Percentiles rank a stretch among this genome's conserved stretches.
Conservation (phyloP, 2,113 vertebrate genomes). For the Heterocephalus glaber region DNA sequence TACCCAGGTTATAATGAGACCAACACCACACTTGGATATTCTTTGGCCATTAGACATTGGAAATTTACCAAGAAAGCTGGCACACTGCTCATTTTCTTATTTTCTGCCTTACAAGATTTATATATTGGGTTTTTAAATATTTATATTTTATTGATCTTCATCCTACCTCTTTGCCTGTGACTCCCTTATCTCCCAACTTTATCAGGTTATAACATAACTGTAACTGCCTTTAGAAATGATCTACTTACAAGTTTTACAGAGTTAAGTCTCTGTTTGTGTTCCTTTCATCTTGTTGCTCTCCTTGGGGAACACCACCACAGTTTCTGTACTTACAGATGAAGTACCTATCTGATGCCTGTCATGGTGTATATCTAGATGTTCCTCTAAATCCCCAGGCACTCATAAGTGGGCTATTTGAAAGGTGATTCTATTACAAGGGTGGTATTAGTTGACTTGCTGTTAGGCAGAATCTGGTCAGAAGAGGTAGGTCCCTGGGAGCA, state of each 20-base stretch:
- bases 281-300: not conserved
- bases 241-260: slow-evolving; percentile 33
- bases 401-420: not conserved
- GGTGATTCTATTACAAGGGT: not conserved
- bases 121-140: not conserved
- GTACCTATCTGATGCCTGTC: not conserved
- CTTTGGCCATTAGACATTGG: not conserved
- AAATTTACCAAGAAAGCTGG: slow-evolving; percentile 5
- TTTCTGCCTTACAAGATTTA: not conserved
- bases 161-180: not conserved
- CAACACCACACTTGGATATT: not conserved
- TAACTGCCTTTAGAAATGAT: not conserved
- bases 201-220: not conserved
- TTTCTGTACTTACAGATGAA: not conserved
- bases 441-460: not conserved
- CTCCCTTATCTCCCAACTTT: not conserved
- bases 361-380: not conserved
- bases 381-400: not conserved
- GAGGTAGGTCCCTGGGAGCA: not conserved
- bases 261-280: not conserved
- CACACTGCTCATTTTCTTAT: not conserved
- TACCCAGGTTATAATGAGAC: not conserved
- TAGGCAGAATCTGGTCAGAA: not conserved
- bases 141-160: not conserved
- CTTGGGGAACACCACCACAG: not conserved